Evolutionary conservation across 1,140 invertebrate genomes (phyloP).

Genomic region (Drosophila gunungcola): DNA sequence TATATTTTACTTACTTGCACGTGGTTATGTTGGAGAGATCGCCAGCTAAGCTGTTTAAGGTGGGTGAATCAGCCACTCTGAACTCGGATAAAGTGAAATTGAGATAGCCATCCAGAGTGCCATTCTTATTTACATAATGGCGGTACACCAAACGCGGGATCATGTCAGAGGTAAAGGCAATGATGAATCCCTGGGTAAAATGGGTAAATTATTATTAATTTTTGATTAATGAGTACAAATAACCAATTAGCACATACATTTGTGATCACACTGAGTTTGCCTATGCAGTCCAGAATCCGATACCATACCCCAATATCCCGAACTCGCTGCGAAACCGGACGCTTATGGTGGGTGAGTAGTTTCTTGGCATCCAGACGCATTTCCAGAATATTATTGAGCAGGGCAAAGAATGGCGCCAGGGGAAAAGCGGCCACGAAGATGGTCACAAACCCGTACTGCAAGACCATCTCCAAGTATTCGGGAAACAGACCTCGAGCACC

Average conservation of each 20-base stretch:
- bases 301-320: constrained; percentile 97
- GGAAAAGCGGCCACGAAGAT: constrained; percentile 96
- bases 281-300: constrained; percentile 94
- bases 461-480: constrained; percentile 99
- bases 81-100: constrained; percentile 94
- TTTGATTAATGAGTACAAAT: neutral
- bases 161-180: constrained; percentile 99
- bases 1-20: constrained; percentile 83
- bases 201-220: neutral
- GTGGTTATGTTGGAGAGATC: constrained; percentile 59
- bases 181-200: constrained; percentile 94
- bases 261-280: constrained; percentile 95
- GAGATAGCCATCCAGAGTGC: constrained; percentile 91
- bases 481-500: constrained; percentile 96
- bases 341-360: constrained; percentile 92
- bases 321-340: constrained; percentile 93
- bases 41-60: constrained; percentile 82
- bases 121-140: constrained; percentile 86
- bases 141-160: constrained; percentile 96
- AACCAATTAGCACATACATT: constrained; percentile 89
- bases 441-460: constrained; percentile 96
- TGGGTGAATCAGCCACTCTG: constrained; percentile 89
- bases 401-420: constrained; percentile 93
- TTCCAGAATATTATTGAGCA: constrained; percentile 95
- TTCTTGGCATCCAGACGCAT: constrained; percentile 95